Base-by-base conservation (phyloP, 1,140 invertebrate genomes). In the Zaprionus kolodkinae region DNA sequence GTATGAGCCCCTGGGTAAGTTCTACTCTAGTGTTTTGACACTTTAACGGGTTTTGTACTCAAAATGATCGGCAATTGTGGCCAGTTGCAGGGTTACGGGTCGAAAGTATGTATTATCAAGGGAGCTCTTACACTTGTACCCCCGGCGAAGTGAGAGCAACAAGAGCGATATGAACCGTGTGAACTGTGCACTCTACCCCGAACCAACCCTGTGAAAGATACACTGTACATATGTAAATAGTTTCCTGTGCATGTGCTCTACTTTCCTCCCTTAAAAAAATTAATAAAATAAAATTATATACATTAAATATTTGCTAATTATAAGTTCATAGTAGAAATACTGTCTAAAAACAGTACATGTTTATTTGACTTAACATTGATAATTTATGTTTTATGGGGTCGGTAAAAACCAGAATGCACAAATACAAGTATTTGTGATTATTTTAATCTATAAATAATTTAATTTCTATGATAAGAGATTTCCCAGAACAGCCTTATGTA, bases 121-220 rank as follows among this genome's bases (percentile, higher is more conserved):
- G 85, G 85, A 88, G 78, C 85, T 69, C 85, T 89, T 89, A 88
- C 85, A 88, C 85, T 88, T 89, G 85, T 73, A 72, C 62, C 40
- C 67, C 59, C 60, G 64, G 25, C 60, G 73, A 69, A 73, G 75
- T 50, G 45, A 6, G 45, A 50, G 17, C 21, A 30, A 13, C 10
- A 35, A 35, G n/a, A 40, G 6, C 12, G 45, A 15, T 10, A 13
- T 40, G 56, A 78, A 88, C 70, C 88, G 77, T 83, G 84, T 61
- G 83, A 87, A 87, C 77, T 45, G 2, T 43, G 40, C 13, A 43
- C n/a, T 43, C 13, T 52, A 30, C 17, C 9, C 3, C 10, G 27
- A 56, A 68, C 48, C 73, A 82, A 84, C 84, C 83, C 83, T 88
- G 63, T 64, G 80, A 79, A 79, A 21, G 6, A 3, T 45, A 9